Evolutionary conservation across 2,797 vertebrate genomes (phyloP).

Genomic region (Pipistrellus pygmaeus): DNA sequence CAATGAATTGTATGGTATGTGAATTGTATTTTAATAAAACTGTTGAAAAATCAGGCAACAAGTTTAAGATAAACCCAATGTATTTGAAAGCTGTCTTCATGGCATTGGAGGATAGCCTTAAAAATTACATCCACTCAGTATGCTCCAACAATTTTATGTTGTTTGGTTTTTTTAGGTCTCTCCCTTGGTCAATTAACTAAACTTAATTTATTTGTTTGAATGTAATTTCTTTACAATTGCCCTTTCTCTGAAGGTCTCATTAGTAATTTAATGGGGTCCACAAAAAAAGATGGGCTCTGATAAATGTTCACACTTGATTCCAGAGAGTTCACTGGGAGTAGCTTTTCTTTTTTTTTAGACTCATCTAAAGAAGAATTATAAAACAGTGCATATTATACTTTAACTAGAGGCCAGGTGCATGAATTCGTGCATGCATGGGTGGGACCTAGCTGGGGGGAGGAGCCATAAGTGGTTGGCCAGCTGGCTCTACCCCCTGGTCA

Average conservation of each 20-base stretch:
- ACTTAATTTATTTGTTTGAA: neutral
- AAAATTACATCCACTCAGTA: slow-evolving; percentile 2
- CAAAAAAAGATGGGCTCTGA: neutral
- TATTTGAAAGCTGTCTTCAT: neutral
- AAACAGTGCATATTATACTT: neutral
- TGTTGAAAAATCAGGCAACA: neutral
- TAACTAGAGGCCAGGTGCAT: too few species aligned
- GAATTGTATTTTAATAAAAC: neutral
- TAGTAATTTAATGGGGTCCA: neutral
- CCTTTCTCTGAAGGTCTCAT: neutral
- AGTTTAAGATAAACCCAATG: neutral
- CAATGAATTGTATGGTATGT: neutral
- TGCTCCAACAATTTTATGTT: neutral
- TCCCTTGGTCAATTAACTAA: neutral
- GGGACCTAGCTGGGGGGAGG: too few species aligned
- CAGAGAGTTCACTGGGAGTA: neutral
- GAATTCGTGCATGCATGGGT: too few species aligned
- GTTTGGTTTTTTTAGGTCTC: neutral
- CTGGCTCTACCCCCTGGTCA: too few species aligned
- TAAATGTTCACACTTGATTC: neutral
- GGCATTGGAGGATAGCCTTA: neutral
- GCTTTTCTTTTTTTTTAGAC: neutral
- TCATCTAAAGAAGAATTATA: neutral
- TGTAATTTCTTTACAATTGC: neutral
- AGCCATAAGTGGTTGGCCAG: too few species aligned